Evolutionary conservation across 2,113 vertebrate genomes (phyloP), one percentile per base, ranked within the genome.

Genomic region (Spea multiplicata): DNA sequence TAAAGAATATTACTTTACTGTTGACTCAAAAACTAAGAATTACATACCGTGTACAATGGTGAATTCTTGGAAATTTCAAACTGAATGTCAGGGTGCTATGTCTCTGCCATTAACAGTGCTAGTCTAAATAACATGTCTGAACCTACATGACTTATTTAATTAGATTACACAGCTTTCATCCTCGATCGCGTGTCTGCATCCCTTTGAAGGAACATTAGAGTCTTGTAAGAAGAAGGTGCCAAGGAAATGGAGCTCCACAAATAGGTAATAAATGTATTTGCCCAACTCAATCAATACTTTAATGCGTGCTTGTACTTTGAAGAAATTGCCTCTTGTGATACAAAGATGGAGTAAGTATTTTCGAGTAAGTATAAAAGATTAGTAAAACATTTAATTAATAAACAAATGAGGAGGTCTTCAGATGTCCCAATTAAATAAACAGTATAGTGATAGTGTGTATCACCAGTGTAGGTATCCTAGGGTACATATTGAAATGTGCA

Each of bases 131-230:
- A 64, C 52, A 66, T 45, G 62, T 44, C 16, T 76, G 50, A 55
- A 76, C 66, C 47, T 73, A 70, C 65, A 44, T 16, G 66, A 66
- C 44, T 72, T 73, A 16, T 10, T 67, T 81, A 66, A 81, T 73
- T 81, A 66, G 69, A 73, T 81, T 75, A 76, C 52, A 73, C 17
- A 72, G 53, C 69, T 76, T 81, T 71, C 80, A 76, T 75, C 59
- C 59, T 65, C 67, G 17, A 76, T 72, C 62, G 52, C 74, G 5
- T 52, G 48, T 48, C 55, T 55, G 30, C 46, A 73, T 12, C 62
- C 65, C 13, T 44, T 57, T 66, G 62, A 72, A 62, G 17, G 64
- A 13, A 61, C 46, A 81, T 81, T 61, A 76, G 64, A 49, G 10
- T 76, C 69, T 72, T 76, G 47, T 13, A 76, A 66, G 61, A 55